A percentile compares a stretch with the other conserved stretches of the same genome.
These are phyloP conservation scores for Poeciliopsis gracilis DNA, from an alignment of 2,797 vertebrate genomes.

Conservation along the genomic window DNA sequence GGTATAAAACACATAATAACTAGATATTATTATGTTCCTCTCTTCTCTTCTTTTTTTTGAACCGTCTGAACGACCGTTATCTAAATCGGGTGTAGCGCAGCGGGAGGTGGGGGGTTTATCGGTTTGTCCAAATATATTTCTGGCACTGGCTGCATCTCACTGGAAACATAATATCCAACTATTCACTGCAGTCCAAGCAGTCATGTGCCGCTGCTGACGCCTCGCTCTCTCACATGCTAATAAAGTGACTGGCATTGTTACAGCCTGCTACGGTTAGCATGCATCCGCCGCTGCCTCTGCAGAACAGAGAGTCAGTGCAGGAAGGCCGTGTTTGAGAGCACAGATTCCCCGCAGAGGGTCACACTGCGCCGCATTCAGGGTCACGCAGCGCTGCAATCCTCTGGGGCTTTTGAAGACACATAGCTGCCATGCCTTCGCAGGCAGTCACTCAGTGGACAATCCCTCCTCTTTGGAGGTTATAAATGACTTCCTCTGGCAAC, in stretches of 20 bases:
- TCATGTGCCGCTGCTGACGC: neutral
- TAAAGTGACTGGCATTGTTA: neutral
- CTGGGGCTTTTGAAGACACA: constrained; percentile 50
- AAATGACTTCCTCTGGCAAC: constrained; percentile 78
- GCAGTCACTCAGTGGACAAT: constrained; percentile 52
- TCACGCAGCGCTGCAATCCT: constrained; percentile 67
- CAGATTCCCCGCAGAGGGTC: constrained; percentile 79
- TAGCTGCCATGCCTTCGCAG: constrained; percentile 67
- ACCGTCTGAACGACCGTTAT: neutral
- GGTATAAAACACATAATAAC: too few species aligned
- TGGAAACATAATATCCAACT: neutral
- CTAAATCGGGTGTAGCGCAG: neutral
- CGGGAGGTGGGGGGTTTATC: neutral
- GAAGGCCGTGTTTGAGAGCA: constrained; percentile 19
- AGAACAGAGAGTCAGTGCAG: neutral
- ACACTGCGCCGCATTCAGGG: constrained; percentile 58
- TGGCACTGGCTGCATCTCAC: neutral
- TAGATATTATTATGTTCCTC: neutral
- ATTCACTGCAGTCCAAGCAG: neutral
- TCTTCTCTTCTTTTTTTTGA: neutral
- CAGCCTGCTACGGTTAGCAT: neutral
- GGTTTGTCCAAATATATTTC: neutral
- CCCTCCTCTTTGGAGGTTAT: constrained; percentile 65
- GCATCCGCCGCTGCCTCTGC: neutral
- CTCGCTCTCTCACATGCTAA: neutral